phyloP scores from a whole-genome alignment of 2,113 vertebrate genomes.

The Pelusios castaneus region DNA sequence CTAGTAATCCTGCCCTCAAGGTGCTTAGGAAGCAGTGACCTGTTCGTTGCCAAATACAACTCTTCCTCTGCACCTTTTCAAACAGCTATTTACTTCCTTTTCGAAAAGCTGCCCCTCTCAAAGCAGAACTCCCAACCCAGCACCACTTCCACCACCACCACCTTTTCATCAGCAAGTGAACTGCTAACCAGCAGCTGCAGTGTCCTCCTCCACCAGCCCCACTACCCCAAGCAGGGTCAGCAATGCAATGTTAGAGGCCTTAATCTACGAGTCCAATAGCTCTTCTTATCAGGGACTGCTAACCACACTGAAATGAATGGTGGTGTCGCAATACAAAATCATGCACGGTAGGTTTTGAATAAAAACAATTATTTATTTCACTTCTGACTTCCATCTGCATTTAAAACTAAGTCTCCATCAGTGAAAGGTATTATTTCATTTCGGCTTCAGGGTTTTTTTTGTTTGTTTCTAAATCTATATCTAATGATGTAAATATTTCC shows the following conservation, averaged over 20 bases:
- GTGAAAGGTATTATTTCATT: background rate
- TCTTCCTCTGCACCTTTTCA: background rate
- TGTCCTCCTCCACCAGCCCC: background rate
- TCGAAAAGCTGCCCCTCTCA: background rate
- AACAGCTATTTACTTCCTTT: constrained; percentile 22
- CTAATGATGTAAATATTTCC: background rate
- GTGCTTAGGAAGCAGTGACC: background rate
- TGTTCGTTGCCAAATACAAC: background rate
- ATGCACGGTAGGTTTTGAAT: background rate
- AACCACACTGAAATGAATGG: constrained; percentile 41
- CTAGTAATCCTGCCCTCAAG: background rate
- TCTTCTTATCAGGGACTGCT: constrained; percentile 46
- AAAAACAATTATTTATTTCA: background rate
- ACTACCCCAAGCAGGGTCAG: background rate
- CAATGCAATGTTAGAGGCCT: background rate
- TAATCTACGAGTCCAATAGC: constrained; percentile 40
- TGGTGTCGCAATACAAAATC: constrained; percentile 33
- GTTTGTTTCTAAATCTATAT: background rate
- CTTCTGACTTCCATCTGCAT: rapidly evolving
- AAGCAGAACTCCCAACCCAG: background rate
- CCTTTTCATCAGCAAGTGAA: background rate
- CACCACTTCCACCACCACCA: background rate
- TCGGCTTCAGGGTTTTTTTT: background rate
- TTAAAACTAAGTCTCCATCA: background rate
- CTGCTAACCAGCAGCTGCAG: background rate